Conservation (phyloP, 1,140 invertebrate species). For the Cryptotermes secundus region DNA sequence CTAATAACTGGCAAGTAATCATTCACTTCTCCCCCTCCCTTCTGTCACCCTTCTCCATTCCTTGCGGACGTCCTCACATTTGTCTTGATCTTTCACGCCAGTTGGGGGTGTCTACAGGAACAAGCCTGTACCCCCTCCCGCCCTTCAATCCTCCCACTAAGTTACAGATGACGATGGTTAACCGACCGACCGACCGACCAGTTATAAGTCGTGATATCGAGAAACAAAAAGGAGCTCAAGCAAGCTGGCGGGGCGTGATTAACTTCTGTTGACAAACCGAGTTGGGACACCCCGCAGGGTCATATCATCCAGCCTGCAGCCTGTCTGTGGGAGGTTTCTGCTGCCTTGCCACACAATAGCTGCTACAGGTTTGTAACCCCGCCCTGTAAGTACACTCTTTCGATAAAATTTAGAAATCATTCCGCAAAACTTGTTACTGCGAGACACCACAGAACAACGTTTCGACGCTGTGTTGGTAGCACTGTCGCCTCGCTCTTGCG, state of each 20-base stretch:
- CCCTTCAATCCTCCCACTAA: neutral
- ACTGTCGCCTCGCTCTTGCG: no score
- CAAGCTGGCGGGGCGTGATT: neutral
- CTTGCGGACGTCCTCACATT: neutral
- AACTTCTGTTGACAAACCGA: constrained; percentile 25
- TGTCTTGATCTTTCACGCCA: constrained; percentile 14
- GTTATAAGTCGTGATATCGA: neutral
- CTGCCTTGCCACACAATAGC: neutral
- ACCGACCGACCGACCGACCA: neutral
- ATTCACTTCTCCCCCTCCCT: neutral
- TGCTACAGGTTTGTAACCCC: constrained; percentile 2
- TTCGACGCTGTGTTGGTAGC: no score
- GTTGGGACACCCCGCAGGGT: neutral
- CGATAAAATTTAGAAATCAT: neutral
- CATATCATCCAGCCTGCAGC: neutral
- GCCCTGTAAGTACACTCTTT: neutral
- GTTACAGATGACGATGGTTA: constrained; percentile 5
- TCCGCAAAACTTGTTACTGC: neutral
- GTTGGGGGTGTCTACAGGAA: constrained; percentile 6
- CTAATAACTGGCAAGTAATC: constrained; percentile 19
- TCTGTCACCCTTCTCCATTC: neutral
- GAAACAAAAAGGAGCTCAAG: neutral
- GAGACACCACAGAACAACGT: neutral
- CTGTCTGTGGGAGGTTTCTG: constrained; percentile 6
- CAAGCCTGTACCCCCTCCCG: neutral